Conservation (phyloP, 2,113 vertebrate genomes). For the Coryphaenoides rupestris region DNA sequence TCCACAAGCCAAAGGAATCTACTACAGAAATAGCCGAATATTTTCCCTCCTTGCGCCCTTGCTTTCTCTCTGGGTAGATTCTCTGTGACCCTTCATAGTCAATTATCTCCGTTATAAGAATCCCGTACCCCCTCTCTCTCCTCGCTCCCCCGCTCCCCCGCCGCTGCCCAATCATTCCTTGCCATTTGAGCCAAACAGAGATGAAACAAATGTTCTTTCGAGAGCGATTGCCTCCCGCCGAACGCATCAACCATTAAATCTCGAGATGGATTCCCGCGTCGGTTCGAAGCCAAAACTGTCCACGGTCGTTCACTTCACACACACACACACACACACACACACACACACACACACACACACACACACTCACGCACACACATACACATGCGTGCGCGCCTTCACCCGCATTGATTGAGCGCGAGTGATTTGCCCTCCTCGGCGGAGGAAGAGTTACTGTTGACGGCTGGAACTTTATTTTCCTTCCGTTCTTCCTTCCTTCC, state of each 20-base stretch:
- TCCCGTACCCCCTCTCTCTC: not conserved
- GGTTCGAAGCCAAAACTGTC: slow-evolving; percentile 27
- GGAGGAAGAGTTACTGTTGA: slow-evolving; percentile 41
- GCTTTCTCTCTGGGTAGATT: slow-evolving; percentile 1
- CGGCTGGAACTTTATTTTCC: slow-evolving; percentile 40
- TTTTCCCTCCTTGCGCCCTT: not conserved
- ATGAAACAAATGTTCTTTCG: slow-evolving; percentile 43
- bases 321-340: slow-evolving; percentile 8
- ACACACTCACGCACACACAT: not conserved
- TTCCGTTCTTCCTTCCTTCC: no score
- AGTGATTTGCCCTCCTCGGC: slow-evolving; percentile 34
- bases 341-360: slow-evolving; percentile 11
- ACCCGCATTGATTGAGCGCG: slow-evolving; percentile 39
- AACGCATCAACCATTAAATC: slow-evolving; percentile 39
- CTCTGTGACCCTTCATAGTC: slow-evolving; percentile 16
- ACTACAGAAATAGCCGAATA: slow-evolving; percentile 18
- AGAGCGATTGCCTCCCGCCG: slow-evolving; percentile 13
- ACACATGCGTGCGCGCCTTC: not conserved
- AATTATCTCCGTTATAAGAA: slow-evolving; percentile 29
- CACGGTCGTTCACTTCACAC: slow-evolving; percentile 20
- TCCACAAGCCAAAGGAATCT: slow-evolving; percentile 21
- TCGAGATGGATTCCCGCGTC: slow-evolving; percentile 34
- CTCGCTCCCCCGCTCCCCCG: not conserved
- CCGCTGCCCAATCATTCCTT: not conserved
- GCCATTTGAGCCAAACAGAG: slow-evolving; percentile 17